Evolutionary conservation across 1,140 invertebrate genomes (phyloP).

Genomic region (Micrasema longulum): DNA sequence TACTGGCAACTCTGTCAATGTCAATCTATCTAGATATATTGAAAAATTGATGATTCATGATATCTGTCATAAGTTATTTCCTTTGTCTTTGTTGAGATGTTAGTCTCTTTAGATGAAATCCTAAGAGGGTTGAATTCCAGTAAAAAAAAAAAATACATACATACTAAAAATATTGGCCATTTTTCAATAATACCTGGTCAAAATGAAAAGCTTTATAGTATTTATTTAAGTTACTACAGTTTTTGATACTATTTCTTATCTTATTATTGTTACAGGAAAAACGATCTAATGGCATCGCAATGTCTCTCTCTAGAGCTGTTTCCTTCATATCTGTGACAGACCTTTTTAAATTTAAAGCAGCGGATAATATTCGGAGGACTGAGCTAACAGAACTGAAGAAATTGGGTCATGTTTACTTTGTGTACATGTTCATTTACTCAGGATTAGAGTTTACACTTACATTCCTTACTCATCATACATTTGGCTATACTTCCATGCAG

Average conservation of each 20-base stretch:
- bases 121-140: too few relatives aligned
- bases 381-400: conserved; percentile 76
- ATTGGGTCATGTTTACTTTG: conserved; percentile 90
- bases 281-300: conserved; percentile 73
- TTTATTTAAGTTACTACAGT: neutral
- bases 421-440: conserved; percentile 97
- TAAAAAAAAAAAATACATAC: too few relatives aligned
- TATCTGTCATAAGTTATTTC: too few relatives aligned
- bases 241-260: conserved; percentile 4
- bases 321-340: conserved; percentile 74
- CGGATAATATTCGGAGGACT: conserved; percentile 68
- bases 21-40: too few relatives aligned
- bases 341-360: conserved; percentile 73
- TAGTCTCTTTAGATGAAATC: too few relatives aligned
- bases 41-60: too few relatives aligned
- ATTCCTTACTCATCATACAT: conserved; percentile 94
- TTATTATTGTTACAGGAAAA: conserved; percentile 70
- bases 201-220: neutral
- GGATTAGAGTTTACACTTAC: conserved; percentile 98
- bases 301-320: conserved; percentile 77
- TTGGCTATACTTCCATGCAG: conserved; percentile 93
- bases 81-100: too few relatives aligned
- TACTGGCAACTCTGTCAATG: too few relatives aligned
- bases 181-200: too few relatives aligned
- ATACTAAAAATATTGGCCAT: too few relatives aligned